These are phyloP conservation scores for Seriola aureovittata DNA, from an alignment of 2,113 vertebrate genomes.

Conservation along the genomic window DNA sequence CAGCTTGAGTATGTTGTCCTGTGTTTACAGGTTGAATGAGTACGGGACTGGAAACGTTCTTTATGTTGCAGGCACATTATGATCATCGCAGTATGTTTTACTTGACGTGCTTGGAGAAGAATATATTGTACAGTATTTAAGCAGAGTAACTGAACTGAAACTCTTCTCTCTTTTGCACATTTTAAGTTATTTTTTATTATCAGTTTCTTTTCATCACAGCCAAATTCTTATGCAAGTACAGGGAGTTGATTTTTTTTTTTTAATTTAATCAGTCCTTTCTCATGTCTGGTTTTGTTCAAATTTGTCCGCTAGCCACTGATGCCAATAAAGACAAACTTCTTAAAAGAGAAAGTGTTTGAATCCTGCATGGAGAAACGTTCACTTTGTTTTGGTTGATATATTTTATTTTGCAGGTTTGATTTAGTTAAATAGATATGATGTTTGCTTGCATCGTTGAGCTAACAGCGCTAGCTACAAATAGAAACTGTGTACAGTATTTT, in stretches of 20 bases:
- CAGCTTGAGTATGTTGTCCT: not conserved
- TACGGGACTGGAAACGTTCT: not conserved
- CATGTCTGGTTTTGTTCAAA: conserved; percentile 56
- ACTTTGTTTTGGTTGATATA: not conserved
- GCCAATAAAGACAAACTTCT: conserved; percentile 83
- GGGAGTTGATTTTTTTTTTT: conserved; percentile 49
- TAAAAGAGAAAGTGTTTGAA: conserved; percentile 52
- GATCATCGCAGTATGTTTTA: conserved; percentile 33
- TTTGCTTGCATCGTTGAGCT: too few relatives aligned
- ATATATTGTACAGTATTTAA: conserved; percentile 71
- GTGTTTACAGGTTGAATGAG: not conserved
- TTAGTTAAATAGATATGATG: not conserved
- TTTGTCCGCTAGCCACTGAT: conserved; percentile 75
- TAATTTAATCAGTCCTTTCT: conserved; percentile 25
- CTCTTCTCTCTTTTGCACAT: conserved; percentile 57
- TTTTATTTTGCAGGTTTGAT: not conserved
- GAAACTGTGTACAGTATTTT: too few relatives aligned
- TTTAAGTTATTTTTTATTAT: conserved; percentile 48
- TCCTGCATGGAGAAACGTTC: not conserved
- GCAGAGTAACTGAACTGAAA: conserved; percentile 32
- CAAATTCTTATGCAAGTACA: conserved; percentile 78
- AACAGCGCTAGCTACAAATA: too few relatives aligned
- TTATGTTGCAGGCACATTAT: conserved; percentile 35
- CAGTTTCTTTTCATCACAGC: conserved; percentile 47
- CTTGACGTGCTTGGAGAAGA: conserved; percentile 21